Base-by-base conservation (phyloP, 2,113 vertebrate species). In the Cinclus mexicanus region DNA sequence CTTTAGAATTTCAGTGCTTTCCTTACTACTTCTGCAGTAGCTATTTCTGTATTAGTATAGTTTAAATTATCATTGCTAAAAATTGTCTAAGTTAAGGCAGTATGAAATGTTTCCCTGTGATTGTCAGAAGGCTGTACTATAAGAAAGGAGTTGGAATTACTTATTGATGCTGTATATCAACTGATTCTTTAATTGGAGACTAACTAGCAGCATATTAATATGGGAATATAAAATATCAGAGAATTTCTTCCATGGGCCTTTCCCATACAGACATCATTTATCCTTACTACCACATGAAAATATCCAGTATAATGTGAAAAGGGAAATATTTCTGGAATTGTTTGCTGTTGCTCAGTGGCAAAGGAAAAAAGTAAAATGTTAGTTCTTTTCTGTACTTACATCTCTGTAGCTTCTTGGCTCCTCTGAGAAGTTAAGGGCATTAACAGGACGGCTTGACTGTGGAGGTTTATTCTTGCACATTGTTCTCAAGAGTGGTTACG, bases 401-500 rank as follows among this genome's bases (percentile, higher is more conserved):
- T 97, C 18, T 97, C 44, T 41, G 93, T 83, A 65, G 74, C 89
- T 94, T 89, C 55, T 74, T 68, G 55, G 42, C 71, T 83, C 83
- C 79, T 94, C 93, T 74, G 57, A 83, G 96, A 47, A 79, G 95
- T 74, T 64, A 37, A 88, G 53, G 86, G 80, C 23, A 90, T 76
- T 94, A 56, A 70, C 80, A 91, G 82, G 74, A 75, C 83, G 91
- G 52, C 77, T 91, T 91, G 93, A 95, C 81, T 97, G 95, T 6
- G 24, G 89, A 91, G 56, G 59, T 89, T 94, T 95, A 72, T 50
- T 39, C 78, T 88, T 63, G 95, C 94, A 92, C 92, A 96, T 97
- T 98, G 96, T 97, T 97, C 95, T 98, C 92, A 89, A 94, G 91
- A 92, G 74, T 95, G 94, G 71, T 96, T 90, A 89, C 91, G 90